Evolutionary conservation across 92 coral and sea anemone genomes (phyloP).

Genomic region (Plumapathes pennacea): DNA sequence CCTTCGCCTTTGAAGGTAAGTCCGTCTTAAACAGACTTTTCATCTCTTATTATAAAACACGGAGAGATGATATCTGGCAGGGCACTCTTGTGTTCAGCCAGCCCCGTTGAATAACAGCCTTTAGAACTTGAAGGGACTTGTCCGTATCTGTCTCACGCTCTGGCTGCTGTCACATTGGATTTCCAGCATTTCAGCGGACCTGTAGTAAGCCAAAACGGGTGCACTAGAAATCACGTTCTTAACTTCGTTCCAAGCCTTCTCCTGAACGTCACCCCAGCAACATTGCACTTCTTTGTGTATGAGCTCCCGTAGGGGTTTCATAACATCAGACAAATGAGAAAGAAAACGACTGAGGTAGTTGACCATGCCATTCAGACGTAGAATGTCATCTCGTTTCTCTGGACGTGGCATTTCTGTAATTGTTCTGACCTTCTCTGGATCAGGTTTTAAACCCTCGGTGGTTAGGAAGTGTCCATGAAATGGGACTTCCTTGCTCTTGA

Average conservation of each 20-base stretch:
- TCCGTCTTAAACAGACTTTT: conserved; percentile 27
- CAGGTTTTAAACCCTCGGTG: background rate
- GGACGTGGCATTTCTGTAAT: conserved; percentile 15
- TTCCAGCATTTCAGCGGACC: background rate
- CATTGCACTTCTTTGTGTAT: conserved; percentile 1
- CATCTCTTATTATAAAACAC: conserved; percentile 12
- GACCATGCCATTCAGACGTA: conserved; percentile 18
- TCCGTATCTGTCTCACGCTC: conserved; percentile 15
- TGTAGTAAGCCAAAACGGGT: conserved; percentile 16
- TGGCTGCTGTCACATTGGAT: conserved; percentile 37
- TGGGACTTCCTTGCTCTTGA: background rate
- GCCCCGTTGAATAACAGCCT: conserved; percentile 5
- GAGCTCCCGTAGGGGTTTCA: conserved; percentile 5
- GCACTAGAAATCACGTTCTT: conserved; percentile 18
- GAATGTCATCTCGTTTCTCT: background rate
- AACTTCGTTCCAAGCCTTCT: conserved; percentile 21
- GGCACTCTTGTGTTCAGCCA: conserved; percentile 17
- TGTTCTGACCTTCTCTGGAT: background rate
- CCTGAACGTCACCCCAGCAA: conserved; percentile 2
- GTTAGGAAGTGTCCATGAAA: background rate
- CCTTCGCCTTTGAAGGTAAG: conserved; percentile 23
- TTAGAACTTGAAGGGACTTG: conserved; percentile 10
- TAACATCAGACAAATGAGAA: conserved; percentile 1
- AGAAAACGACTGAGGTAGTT: conserved; percentile 18
- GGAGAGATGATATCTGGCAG: conserved; percentile 9